These are phyloP conservation scores for Periophthalmodon schlosseri DNA, from an alignment of 2,113 vertebrate genomes.

Conservation along the genomic window DNA sequence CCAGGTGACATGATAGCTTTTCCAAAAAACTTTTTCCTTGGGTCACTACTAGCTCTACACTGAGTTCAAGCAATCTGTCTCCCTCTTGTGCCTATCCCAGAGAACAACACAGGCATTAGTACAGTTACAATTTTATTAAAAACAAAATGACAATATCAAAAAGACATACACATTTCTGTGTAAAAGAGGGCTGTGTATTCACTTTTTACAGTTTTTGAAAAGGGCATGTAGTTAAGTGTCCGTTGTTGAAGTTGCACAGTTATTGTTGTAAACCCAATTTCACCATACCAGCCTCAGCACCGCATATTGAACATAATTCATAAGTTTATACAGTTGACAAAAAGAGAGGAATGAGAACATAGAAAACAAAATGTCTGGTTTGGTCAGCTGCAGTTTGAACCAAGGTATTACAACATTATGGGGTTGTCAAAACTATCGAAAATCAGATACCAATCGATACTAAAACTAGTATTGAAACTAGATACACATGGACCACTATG, in stretches of 20 bases:
- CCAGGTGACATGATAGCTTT: too few species aligned
- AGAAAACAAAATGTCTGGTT: neutral
- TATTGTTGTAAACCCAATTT: too few species aligned
- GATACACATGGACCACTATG: neutral
- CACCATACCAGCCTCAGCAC: neutral
- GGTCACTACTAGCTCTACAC: too few species aligned
- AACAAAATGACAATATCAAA: constrained; percentile 1
- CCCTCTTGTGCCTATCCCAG: neutral
- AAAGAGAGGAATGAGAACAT: constrained; percentile 9
- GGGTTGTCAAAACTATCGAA: too few species aligned
- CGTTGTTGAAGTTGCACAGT: neutral
- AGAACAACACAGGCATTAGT: neutral
- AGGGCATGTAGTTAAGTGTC: neutral
- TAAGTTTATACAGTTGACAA: neutral
- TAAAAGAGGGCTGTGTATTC: neutral
- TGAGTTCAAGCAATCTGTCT: neutral
- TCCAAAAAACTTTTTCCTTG: too few species aligned
- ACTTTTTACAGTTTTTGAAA: neutral
- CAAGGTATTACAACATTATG: too few species aligned
- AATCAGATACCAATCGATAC: too few species aligned
- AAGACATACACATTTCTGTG: neutral
- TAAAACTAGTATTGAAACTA: too few species aligned
- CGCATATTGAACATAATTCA: constrained; percentile 4
- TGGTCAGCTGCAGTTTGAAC: neutral
- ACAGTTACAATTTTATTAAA: neutral